Percentiles rank a stretch among this genome's conserved stretches.
These are phyloP conservation scores for Theocolax elegans DNA, from an alignment of 1,140 invertebrate species.

Conservation along the genomic window DNA sequence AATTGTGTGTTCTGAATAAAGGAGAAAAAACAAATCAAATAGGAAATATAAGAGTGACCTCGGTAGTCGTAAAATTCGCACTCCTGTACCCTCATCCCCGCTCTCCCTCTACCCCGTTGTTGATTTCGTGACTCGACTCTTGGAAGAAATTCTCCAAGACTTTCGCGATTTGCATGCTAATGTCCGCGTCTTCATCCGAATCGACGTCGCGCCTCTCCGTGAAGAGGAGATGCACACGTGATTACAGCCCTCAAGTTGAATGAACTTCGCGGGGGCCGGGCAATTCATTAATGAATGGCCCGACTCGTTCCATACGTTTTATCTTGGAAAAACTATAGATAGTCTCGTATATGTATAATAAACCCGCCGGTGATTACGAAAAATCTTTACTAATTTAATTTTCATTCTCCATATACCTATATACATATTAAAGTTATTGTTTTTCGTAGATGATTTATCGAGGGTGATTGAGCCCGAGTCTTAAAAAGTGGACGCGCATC, in stretches of 20 bases:
- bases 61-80: constrained; percentile 8
- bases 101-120: no score
- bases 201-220: background rate
- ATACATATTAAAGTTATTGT: no score
- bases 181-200: background rate
- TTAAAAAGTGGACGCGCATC: no score
- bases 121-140: background rate
- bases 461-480: background rate
- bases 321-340: constrained; percentile 20
- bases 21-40: background rate
- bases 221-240: background rate
- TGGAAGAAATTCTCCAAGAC: background rate
- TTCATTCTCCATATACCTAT: no score
- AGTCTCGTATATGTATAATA: no score
- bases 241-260: constrained; percentile 17
- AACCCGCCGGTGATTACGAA: no score
- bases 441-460: background rate
- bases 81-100: constrained; percentile 1
- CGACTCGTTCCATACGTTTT: constrained; percentile 3
- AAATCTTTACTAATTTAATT: no score
- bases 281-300: constrained; percentile 24
- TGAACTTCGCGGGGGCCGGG: constrained; percentile 1
- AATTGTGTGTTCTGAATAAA: background rate
- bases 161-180: background rate
- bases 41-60: background rate